Base-by-base conservation (phyloP, 2,113 vertebrate genomes). In the Asarcornis scutulata region DNA sequence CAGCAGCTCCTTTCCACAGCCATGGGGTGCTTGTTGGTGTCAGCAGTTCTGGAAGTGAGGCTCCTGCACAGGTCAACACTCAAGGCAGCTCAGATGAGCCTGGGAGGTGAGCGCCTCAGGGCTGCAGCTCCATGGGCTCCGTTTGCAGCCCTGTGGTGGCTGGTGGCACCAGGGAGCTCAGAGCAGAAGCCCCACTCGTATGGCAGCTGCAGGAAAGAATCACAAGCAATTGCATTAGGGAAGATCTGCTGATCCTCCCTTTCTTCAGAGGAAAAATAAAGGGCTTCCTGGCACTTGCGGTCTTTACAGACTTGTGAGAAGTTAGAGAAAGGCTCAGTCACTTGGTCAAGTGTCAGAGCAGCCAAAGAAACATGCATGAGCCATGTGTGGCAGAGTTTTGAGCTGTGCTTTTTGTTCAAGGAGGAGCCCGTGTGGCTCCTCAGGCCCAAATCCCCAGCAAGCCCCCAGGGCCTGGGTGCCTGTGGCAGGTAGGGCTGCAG, bases 61-160 rank as follows among this genome's bases (percentile, higher is more conserved):
- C 10, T 73, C n/a, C 48, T 38, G 52, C 34, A 46, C 17, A 2
- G 3, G 21, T 48, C 55, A 27, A 32, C 58, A 27, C 38, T 48
- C 9, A 5, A 48, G 9, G 46, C 46, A 48, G 46, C 20, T 48
- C 46, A 48, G 20, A 48, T 25, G 25, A 52, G 50, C 12, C 13
- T 27, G 5, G 60, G 36, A 40, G 36, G 4, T 4, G 68, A 40
- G 32, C 0, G 1, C 55, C 8, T 31, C 74, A 20, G 46, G 52
- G 27, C 62, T 71, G 46, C 0, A 0, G 1, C 3, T 59, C 23
- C 62, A 25, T 3, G 0, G 4, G 34, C 72, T 46, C 1, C 0
- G 9, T 29, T 7, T 11, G 83, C 26, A 0, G 62, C 38, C 62
- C 77, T 1, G 2, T 0, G 1, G 20, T 3, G 17, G 56, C n/a